Evolutionary conservation across 1,140 invertebrate genomes (phyloP).

Genomic region (Dufourea novaeangliae): DNA sequence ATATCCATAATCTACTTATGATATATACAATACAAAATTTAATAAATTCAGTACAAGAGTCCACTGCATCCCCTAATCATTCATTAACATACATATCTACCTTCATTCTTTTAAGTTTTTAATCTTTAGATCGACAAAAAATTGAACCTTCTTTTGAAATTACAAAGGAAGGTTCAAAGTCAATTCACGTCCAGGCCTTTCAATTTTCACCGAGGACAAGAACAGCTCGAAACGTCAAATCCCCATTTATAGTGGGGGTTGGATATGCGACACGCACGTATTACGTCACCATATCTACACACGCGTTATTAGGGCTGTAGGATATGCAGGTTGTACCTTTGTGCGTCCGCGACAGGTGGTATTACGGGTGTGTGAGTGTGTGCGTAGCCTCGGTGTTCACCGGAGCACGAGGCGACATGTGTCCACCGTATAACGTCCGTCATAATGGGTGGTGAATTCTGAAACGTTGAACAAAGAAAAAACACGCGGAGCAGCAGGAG

Average conservation of each 20-base stretch:
- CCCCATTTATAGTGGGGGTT: not conserved
- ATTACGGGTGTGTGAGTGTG: not conserved
- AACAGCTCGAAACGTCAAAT: not conserved
- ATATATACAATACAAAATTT: too few relatives aligned
- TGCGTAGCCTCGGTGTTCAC: not conserved
- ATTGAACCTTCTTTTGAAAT: too few relatives aligned
- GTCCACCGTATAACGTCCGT: conserved; percentile 24
- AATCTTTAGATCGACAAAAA: too few relatives aligned
- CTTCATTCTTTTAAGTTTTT: too few relatives aligned
- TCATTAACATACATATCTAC: too few relatives aligned
- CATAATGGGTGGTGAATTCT: conserved; percentile 69
- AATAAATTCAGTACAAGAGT: too few relatives aligned
- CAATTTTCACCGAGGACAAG: too few relatives aligned
- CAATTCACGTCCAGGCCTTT: too few relatives aligned
- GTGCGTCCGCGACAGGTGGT: conserved; percentile 18
- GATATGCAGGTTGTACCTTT: conserved; percentile 46
- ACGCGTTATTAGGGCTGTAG: conserved; percentile 79
- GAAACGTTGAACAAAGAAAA: conserved; percentile 80
- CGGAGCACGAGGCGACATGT: not conserved
- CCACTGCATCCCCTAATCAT: too few relatives aligned
- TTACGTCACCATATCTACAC: conserved; percentile 74
- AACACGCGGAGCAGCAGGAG: conserved; percentile 78
- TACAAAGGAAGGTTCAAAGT: too few relatives aligned
- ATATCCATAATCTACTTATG: too few relatives aligned
- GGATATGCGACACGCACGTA: conserved; percentile 72